Evolutionary conservation across 1,140 invertebrate species (phyloP), one percentile per base, ranked within the genome.

Genomic region (Brachionus angularis): DNA sequence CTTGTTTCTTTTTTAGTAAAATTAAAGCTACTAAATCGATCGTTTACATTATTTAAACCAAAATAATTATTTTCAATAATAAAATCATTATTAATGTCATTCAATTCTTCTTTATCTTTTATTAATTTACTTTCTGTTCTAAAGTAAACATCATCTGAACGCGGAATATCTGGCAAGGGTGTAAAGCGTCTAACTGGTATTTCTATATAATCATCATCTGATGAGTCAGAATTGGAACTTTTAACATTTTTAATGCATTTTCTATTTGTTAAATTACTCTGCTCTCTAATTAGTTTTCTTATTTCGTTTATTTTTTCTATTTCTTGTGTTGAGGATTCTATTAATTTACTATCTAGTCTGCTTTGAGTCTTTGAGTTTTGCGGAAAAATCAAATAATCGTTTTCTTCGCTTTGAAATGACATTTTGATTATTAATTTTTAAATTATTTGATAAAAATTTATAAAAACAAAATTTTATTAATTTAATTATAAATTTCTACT

Each of bases 231-330:
- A 36, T 46, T 27, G 14, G 39, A 10, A 16, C 39, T 42, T 18
- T 50, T 46, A 18, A 23, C 12, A 31, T 34, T 46, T 21, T 47
- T 47, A 12, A 23, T 14, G 16, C 29, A 27, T 34, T 46, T 3
- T 16, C 16, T 12, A 7, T 29, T 8, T 14, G 7, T 29, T 3
- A 67, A 3, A 36, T 25, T 67, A 25, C 62, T 67, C 36, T 67
- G 62, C 29, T 67, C 62, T 27, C 27, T 14, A 3, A 67, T 50
- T 4, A 67, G 62, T 34, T 16, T 67, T 12, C 62, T 39, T 34
- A 67, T 67, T 47, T 67, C 62, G 5, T 67, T 29, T 10, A 67
- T 67, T 23, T 50, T 67, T 50, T 67, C 62, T 8, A 25, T 7
- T 12, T 67, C 62, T 4, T 42, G 42, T 21, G 62, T 18, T 5